Evolutionary conservation across 2,797 vertebrate species (phyloP).

Genomic region (Poeciliopsis gracilis): DNA sequence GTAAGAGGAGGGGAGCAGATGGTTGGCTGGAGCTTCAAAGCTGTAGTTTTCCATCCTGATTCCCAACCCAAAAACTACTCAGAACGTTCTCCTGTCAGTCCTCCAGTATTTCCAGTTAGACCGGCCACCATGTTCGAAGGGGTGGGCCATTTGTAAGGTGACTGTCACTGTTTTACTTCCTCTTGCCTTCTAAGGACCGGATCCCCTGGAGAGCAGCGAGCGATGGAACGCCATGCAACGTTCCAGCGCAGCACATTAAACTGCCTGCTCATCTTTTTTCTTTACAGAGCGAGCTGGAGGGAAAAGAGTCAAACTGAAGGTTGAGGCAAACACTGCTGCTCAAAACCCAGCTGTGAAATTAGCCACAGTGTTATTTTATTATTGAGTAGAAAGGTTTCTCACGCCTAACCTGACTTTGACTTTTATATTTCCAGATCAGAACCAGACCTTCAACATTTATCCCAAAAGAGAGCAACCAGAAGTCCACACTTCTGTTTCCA

Average conservation of each 20-base stretch:
- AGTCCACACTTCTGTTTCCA: not conserved
- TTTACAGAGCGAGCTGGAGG: constrained; percentile 51
- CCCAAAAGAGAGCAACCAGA: not conserved
- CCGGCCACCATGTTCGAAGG: constrained; percentile 4
- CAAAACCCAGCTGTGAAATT: not conserved
- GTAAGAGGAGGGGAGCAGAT: constrained; percentile 67
- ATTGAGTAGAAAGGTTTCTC: not conserved
- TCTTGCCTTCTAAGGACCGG: constrained; percentile 48
- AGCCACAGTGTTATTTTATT: constrained; percentile 10
- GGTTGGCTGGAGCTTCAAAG: constrained; percentile 84
- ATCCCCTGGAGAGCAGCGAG: constrained; percentile 24
- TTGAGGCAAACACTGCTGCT: constrained; percentile 32
- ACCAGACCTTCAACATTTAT: not conserved
- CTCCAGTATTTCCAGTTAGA: constrained; percentile 23
- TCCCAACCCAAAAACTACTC: constrained; percentile 46
- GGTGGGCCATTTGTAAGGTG: constrained; percentile 10
- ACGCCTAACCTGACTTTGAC: not conserved
- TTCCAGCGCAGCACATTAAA: constrained; percentile 32
- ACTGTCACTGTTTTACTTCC: constrained; percentile 29
- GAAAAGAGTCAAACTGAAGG: constrained; percentile 38
- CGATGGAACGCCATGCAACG: constrained; percentile 26
- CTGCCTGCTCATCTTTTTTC: constrained; percentile 36
- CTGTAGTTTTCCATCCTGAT: constrained; percentile 35
- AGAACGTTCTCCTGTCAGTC: constrained; percentile 43
- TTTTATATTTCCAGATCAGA: not conserved